These are phyloP conservation scores for Saguinus imperator DNA, from an alignment of 2,113 vertebrate species.

Conservation along the genomic window DNA sequence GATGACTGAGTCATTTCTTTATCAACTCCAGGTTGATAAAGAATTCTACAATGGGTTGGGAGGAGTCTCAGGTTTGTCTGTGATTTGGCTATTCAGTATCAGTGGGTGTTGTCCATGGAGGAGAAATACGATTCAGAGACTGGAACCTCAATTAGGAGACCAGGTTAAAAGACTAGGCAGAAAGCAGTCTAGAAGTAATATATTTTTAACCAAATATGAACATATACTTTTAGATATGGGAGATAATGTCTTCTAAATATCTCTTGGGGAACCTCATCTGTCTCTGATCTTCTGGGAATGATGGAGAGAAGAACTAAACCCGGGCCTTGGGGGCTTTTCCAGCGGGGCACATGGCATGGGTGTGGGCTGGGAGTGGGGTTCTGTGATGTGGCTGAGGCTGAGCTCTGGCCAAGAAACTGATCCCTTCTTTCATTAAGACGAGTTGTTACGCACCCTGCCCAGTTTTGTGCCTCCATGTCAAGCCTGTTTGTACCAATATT, in stretches of 20 bases:
- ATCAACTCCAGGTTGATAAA: not conserved
- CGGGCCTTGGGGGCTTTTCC: not conserved
- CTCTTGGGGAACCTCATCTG: not conserved
- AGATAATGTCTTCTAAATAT: not conserved
- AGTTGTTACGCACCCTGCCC: too few species aligned
- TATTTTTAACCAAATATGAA: not conserved
- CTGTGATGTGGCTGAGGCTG: not conserved
- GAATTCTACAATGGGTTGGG: not conserved
- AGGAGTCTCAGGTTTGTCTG: not conserved
- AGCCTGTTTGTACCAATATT: not conserved
- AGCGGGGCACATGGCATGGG: fast-evolving
- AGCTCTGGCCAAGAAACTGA: not conserved
- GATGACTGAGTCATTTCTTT: not conserved
- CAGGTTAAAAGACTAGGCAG: not conserved
- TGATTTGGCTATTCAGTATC: not conserved
- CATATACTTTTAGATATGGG: not conserved
- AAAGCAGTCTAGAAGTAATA: too few species aligned
- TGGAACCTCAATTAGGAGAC: not conserved
- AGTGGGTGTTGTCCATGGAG: not conserved
- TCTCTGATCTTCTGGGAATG: not conserved
- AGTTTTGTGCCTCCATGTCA: fast-evolving
- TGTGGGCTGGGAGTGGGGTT: too few species aligned
- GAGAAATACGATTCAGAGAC: not conserved
- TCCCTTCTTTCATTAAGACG: not conserved
- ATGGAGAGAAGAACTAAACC: not conserved